Conservation (phyloP, 1,140 invertebrate genomes). For the Caenorhabditis briggsae region DNA sequence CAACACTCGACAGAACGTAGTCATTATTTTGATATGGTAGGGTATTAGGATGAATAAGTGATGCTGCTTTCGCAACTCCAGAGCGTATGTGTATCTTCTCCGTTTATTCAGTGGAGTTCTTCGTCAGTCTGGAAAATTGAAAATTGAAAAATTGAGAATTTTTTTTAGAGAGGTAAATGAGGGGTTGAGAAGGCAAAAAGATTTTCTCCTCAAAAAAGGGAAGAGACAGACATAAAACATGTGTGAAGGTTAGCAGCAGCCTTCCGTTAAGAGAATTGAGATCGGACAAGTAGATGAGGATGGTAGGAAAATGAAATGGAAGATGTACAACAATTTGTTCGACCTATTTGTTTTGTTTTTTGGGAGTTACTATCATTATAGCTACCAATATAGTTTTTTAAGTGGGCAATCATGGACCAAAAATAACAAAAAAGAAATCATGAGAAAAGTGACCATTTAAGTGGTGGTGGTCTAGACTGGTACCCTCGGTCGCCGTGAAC, state of each 20-base stretch:
- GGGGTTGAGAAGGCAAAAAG: background rate
- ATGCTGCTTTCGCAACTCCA: constrained; percentile 50
- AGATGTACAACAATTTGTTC: constrained; percentile 11
- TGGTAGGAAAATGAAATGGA: background rate
- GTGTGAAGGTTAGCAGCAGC: constrained; percentile 32
- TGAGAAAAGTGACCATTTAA: constrained; percentile 1
- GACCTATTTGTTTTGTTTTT: constrained; percentile 8
- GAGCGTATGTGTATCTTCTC: background rate
- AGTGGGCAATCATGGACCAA: too few relatives aligned
- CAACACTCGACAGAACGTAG: constrained; percentile 45
- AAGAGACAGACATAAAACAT: constrained; percentile 48
- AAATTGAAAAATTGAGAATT: background rate
- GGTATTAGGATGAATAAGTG: background rate
- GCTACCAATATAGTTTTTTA: background rate
- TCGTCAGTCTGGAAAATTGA: constrained; percentile 19
- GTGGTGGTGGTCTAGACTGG: constrained; percentile 21
- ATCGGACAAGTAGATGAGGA: constrained; percentile 20
- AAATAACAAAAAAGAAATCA: background rate
- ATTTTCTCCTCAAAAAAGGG: background rate
- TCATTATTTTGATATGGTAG: constrained; percentile 19
- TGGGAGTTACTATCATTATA: background rate
- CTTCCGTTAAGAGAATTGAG: constrained; percentile 44
- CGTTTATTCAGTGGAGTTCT: constrained; percentile 41
- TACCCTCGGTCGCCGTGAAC: constrained; percentile 21
- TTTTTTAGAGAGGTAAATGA: background rate